Percentiles rank a stretch among this genome's conserved stretches.
Conservation (phyloP, 2,888 invertebrate genomes). For the Acronicta psi region DNA sequence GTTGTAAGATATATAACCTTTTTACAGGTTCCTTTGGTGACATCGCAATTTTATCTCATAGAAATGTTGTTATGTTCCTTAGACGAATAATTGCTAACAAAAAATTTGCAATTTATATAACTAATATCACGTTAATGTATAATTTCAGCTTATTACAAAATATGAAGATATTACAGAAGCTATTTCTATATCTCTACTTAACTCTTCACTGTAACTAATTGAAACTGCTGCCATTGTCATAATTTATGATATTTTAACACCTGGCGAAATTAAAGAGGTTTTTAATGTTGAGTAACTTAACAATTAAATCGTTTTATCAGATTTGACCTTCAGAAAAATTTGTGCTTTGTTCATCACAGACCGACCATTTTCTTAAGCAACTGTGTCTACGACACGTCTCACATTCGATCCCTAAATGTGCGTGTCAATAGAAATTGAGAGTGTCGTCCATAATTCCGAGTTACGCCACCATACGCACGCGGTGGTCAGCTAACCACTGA, state of each 20-base stretch:
- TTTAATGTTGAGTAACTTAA: conserved; percentile 8
- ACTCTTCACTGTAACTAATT: conserved; percentile 26
- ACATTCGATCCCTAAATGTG: conserved; percentile 61
- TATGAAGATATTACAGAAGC: conserved; percentile 24
- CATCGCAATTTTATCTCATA: too few species aligned
- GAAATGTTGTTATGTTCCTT: too few species aligned
- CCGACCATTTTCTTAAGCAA: conserved; percentile 53
- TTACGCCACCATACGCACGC: conserved; percentile 72
- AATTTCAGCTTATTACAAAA: conserved; percentile 45
- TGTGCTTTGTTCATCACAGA: conserved; percentile 7
- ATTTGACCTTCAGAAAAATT: conserved; percentile 22
- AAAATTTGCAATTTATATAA: conserved; percentile 46
- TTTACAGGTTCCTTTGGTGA: too few species aligned
- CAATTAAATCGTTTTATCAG: not conserved
- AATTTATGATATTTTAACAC: conserved; percentile 26
- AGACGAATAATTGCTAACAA: conserved; percentile 7
- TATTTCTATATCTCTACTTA: conserved; percentile 36
- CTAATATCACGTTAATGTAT: conserved; percentile 40
- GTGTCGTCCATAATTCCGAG: conserved; percentile 72
- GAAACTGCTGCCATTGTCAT: conserved; percentile 12
- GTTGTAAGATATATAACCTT: too few species aligned
- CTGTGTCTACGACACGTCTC: conserved; percentile 51
- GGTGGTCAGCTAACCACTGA: conserved; percentile 70
- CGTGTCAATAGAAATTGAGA: conserved; percentile 80
- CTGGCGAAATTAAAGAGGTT: conserved; percentile 1